A percentile compares a stretch with the other conserved stretches of the same genome.
These are phyloP conservation scores for Drosophila lacertosa DNA, from an alignment of 1,140 invertebrate species.

Conservation along the genomic window DNA sequence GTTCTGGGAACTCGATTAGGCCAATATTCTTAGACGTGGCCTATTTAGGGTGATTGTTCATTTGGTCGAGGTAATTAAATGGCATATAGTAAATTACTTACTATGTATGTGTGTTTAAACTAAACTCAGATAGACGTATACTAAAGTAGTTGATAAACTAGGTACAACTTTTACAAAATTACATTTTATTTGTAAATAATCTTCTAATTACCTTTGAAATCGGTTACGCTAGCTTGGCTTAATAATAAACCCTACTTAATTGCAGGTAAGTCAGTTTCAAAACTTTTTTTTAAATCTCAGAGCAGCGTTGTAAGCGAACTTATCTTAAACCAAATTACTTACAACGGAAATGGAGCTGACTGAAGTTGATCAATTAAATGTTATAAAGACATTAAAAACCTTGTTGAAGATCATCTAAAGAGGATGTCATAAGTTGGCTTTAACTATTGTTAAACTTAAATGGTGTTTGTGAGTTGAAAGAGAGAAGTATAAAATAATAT, in stretches of 20 bases:
- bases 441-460: neutral
- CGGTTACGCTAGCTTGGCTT: conserved; percentile 54
- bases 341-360: conserved; percentile 40
- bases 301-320: neutral
- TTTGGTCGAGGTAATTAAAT: conserved; percentile 39
- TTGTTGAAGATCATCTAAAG: conserved; percentile 11
- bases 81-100: conserved; percentile 28
- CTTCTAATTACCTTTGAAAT: conserved; percentile 37
- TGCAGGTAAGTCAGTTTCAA: conserved; percentile 4
- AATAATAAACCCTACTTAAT: conserved; percentile 54
- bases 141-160: neutral
- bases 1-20: conserved; percentile 48
- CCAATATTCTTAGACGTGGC: conserved; percentile 1
- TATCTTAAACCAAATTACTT: conserved; percentile 33
- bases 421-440: conserved; percentile 7
- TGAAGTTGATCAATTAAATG: conserved; percentile 50
- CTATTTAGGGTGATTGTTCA: conserved; percentile 41
- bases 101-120: neutral
- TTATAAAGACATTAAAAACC: conserved; percentile 19
- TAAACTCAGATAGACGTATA: neutral
- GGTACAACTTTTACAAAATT: neutral
- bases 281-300: conserved; percentile 3
- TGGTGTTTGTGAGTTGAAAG: too few relatives aligned
- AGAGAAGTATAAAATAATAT: too few relatives aligned
- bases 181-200: too few relatives aligned